Evolutionary conservation across 2,888 invertebrate genomes (phyloP), one percentile per base, ranked within the genome.

Genomic region (Drosophila ezoana): DNA sequence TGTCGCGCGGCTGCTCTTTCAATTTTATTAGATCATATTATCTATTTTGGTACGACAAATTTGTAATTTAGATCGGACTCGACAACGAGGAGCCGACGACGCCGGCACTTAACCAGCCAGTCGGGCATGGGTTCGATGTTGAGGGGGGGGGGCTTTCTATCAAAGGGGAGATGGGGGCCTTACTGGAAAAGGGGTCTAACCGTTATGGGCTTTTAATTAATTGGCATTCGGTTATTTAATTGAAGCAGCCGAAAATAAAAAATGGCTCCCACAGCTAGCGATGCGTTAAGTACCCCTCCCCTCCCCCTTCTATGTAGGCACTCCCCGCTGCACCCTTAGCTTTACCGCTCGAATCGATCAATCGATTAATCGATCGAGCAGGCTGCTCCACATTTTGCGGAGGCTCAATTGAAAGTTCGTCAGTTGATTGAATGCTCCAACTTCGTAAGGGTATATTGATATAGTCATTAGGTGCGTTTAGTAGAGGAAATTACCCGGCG

Each of bases 21-120:
- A 68, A 68, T 85, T 83, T 87, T 83, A 83, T 83, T 83, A 87
- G 88, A 87, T 83, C 83, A 87, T 83, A 87, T 83, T 87, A 83
- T 85, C 76, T 83, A 87, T 87, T 87, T 87, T 79, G 84, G 85
- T 72, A 81, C 76, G 74, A 87, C 88, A 79, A 83, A 83, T 83
- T 83, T 83, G 87, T 83, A 84, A 87, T 83, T 83, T 83, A 87
- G 82, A 81, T 87, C 76, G 72, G 47, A 40, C 32, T 58, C 65
- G 77, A 72, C 51, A 44, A 54, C 62, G 28, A 52, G 40, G 52
- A 38, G 62, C 61, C 66, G 57, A 66, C 51, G 72, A 54, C 60
- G 69, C 20, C 52, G 67, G 52, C 67, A 62, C 65, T 68, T 66
- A 56, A 60, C 49, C 49, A 51, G 56, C 38, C 58, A 59, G 54